Evolutionary conservation across 2,113 vertebrate genomes (phyloP), one percentile per base, ranked within the genome.

Genomic region (Trichomycterus rosablanca): DNA sequence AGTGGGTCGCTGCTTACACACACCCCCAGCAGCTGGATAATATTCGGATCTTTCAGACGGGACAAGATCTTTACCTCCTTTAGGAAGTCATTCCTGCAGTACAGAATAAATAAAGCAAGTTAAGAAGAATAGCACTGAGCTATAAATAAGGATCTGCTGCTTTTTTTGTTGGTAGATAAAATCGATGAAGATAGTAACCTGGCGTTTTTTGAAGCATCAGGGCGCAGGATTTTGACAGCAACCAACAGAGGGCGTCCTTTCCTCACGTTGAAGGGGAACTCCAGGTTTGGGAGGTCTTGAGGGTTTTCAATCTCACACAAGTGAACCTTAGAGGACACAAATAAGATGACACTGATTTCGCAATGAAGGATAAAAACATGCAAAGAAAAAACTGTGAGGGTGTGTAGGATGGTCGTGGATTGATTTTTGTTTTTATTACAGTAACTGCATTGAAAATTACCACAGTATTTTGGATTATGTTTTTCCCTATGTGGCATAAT

Each of bases 51-150:
- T 72, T 93, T 93, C 32, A 97, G 80, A 10, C 93, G 83, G 0
- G 92, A 94, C 81, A 95, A 78, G 74, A 95, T 94, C 84, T 95
- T 95, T 53, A 93, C 91, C 68, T 95, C 93, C 73, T 95, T 94
- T 69, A 95, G 78, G 70, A 95, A 95, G 56, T 94, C 92, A 0
- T 91, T 94, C 77, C 92, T 94, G 56, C 11, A 15, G 42, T 48
- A 24, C 5, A 12, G 4, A 19, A 16, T 14, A 42, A 23, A 30
- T 7, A 15, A 30, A 39, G 24, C 2, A 4, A 23, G 22, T 24
- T 15, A 7, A 8, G 35, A 7, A 30, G 7, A 30, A n/a, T n/a
- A n/a, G n/a, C n/a, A n/a, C 30, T 32, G 8, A 32, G 30, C 30
- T n/a, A n/a, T n/a, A n/a, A 34, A 34, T 7, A 5, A 10, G 5